Base-by-base conservation (phyloP, 2,888 invertebrate genomes). In the Drosophila yooni region DNA sequence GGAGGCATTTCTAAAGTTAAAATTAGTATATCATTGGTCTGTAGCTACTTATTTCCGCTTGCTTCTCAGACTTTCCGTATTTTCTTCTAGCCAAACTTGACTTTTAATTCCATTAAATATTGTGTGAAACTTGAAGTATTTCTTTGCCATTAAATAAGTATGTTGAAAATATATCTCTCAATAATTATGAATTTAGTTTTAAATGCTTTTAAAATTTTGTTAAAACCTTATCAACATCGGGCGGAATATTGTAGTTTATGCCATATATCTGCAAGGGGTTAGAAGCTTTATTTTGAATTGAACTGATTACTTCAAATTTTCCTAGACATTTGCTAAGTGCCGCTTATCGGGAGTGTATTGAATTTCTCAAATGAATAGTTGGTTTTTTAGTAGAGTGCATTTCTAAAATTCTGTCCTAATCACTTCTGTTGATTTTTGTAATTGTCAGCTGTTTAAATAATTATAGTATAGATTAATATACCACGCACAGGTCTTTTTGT, bases 401-500 rank as follows among this genome's bases (percentile, higher is more conserved):
- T 18, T 13, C 34, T 29, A 36, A 52, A 29, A n/a, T 52, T 29
- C 25, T 48, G 10, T 33, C 62, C 59, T 25, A 29, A 7, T 18
- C 33, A 51, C n/a, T 6, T 34, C 2, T 15, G 21, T 25, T 34
- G n/a, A 15, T 13, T 52, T 27, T 50, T 33, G 27, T 13, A 38
- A 38, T 56, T 29, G 40, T 57, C 15, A 29, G 6, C 56, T 57
- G 8, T 40, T 13, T 40, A 11, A 29, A 31, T 31, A 38, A n/a
- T 38, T 25, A 60, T 36, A 29, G 8, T 56, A 38, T 70, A 56
- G 53, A 25, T 52, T 36, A 46, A 34, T 11, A 31, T 60, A 38
- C 59, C 68, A 74, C 50, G 15, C 40, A 21, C 50, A 77, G 77
- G 77, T 66, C 70, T 53, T 60, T 60, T 70, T 33, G 65, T 70